phyloP scores from a whole-genome alignment of 1,140 invertebrate species.

The Limonius californicus region DNA sequence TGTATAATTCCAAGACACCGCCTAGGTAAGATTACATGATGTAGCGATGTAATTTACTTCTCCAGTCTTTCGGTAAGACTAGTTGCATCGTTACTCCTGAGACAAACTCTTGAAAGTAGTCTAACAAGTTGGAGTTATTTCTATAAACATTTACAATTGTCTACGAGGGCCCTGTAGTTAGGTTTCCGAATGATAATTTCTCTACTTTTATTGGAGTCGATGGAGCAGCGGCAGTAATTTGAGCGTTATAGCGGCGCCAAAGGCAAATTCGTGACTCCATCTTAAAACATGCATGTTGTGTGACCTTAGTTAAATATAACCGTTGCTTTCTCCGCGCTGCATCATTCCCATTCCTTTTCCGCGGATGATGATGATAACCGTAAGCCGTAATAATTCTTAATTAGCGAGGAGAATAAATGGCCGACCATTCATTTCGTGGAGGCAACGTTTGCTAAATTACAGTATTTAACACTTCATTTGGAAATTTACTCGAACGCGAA shows the following conservation, averaged over 20 bases:
- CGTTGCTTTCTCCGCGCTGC: constrained; percentile 6
- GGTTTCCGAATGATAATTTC: background rate
- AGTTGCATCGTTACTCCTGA: no score
- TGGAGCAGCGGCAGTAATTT: background rate
- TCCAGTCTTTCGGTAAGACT: no score
- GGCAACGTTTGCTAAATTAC: background rate
- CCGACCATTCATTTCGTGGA: background rate
- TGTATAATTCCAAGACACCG: no score
- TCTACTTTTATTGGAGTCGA: background rate
- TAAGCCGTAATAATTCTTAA: background rate
- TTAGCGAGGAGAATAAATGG: background rate
- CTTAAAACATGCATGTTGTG: constrained; percentile 7
- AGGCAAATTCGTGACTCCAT: constrained; percentile 5
- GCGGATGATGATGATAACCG: background rate
- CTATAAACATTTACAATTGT: no score
- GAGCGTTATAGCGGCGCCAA: constrained; percentile 1
- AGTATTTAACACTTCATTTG: background rate
- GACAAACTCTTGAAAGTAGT: no score
- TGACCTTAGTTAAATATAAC: constrained; percentile 14
- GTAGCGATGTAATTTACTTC: no score
- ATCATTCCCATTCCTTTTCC: constrained; percentile 7
- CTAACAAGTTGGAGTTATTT: no score
- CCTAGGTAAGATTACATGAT: no score
- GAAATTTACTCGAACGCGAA: background rate
- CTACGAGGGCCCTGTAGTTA: background rate